Evolutionary conservation across 2,888 invertebrate species (phyloP).

Genomic region (Galeruca laticollis): DNA sequence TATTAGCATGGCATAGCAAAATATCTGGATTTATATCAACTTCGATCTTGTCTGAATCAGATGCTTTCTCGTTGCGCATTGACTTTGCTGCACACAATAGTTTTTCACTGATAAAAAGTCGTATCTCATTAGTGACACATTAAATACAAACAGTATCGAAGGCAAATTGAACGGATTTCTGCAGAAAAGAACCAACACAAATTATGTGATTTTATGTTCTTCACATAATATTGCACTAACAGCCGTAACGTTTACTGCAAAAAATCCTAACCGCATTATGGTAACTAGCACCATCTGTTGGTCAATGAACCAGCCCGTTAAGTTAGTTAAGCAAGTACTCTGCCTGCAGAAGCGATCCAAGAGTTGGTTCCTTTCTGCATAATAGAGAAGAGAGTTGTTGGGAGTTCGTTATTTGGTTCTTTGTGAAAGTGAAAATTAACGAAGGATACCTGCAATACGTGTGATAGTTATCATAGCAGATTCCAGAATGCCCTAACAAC

Average conservation of each 20-base stretch:
- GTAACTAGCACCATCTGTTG: constrained; percentile 24
- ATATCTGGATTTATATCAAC: too few species aligned
- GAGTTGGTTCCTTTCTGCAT: constrained; percentile 35
- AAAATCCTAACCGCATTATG: constrained; percentile 13
- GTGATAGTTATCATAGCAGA: constrained; percentile 21
- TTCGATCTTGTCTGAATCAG: too few species aligned
- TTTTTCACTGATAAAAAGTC: too few species aligned
- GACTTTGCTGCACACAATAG: too few species aligned
- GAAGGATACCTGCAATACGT: constrained; percentile 29
- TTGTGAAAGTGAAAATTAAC: constrained; percentile 16
- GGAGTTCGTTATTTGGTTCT: constrained; percentile 7
- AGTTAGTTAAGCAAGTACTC: constrained; percentile 20
- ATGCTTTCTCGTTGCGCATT: too few species aligned
- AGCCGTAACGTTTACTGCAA: constrained; percentile 18
- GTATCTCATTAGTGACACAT: too few species aligned
- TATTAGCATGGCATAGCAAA: too few species aligned
- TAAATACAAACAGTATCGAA: too few species aligned
- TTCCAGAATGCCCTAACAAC: constrained; percentile 17
- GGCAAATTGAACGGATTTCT: constrained; percentile 10
- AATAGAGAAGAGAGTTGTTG: neutral
- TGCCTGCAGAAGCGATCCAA: constrained; percentile 30
- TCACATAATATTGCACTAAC: neutral
- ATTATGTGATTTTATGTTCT: neutral
- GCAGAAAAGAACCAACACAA: constrained; percentile 12
- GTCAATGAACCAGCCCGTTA: constrained; percentile 28